Conservation (phyloP, 2,113 vertebrate genomes). For the Nestor notabilis region DNA sequence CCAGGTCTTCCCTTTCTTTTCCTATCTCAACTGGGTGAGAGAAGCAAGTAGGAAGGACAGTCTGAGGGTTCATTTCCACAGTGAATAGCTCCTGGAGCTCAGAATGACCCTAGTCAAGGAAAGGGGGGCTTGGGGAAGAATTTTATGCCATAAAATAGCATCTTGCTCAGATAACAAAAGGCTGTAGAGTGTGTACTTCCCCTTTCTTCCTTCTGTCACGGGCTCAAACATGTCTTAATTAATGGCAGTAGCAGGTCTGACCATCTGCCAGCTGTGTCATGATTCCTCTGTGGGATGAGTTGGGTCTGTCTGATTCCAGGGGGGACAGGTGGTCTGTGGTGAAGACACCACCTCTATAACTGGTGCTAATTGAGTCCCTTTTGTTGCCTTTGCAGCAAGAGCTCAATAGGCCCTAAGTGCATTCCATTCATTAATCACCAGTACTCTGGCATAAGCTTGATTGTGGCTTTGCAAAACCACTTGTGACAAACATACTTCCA, state of each 20-base stretch:
- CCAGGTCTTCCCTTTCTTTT: background rate
- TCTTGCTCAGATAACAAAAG: background rate
- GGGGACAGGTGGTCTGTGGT: conserved; percentile 43
- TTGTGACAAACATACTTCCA: background rate
- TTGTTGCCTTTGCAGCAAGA: conserved; percentile 23
- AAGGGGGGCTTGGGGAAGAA: background rate
- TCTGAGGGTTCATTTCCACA: background rate
- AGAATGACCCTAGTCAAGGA: background rate
- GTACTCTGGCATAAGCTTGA: background rate
- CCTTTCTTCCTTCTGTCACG: background rate
- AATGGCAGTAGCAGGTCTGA: background rate
- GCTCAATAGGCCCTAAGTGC: conserved; percentile 4
- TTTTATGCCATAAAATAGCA: background rate
- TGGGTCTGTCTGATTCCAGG: conserved; percentile 14
- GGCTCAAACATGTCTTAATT: background rate
- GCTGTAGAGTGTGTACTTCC: background rate
- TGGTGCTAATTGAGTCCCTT: conserved; percentile 30
- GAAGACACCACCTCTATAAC: conserved; percentile 7
- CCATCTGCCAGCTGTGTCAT: background rate
- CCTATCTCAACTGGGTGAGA: background rate
- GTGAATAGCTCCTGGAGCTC: background rate
- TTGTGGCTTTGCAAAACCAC: background rate
- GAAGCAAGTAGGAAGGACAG: background rate
- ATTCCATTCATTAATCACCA: background rate
- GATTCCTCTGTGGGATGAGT: background rate